A percentile compares a stretch with the other conserved stretches of the same genome.
Conservation (phyloP, 2,797 vertebrate species). For the Malurus leucopterus region DNA sequence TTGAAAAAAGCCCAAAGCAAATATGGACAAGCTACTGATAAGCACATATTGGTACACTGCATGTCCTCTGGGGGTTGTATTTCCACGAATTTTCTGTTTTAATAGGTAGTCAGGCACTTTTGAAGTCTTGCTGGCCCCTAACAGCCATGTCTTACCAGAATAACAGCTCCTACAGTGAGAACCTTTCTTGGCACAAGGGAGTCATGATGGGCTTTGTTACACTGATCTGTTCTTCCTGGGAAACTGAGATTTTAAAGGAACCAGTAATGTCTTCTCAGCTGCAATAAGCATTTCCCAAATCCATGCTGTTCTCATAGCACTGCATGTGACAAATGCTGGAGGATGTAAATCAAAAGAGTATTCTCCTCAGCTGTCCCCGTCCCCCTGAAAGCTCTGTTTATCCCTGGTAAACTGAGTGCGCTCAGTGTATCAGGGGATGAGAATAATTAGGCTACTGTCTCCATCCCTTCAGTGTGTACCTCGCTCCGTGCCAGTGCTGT, state of each 20-base stretch:
- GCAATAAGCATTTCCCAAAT: not conserved
- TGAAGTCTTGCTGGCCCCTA: not conserved
- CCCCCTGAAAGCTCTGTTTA: slow-evolving; percentile 42
- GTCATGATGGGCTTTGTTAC: not conserved
- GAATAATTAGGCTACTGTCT: slow-evolving; percentile 39
- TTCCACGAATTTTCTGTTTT: not conserved
- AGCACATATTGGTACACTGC: not conserved
- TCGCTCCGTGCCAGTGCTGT: slow-evolving; percentile 2
- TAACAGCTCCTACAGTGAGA: not conserved
- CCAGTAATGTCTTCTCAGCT: not conserved
- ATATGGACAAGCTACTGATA: not conserved
- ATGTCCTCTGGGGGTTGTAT: not conserved
- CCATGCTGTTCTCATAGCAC: not conserved
- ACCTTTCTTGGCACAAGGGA: not conserved
- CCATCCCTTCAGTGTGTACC: not conserved
- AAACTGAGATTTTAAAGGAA: not conserved
- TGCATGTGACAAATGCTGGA: not conserved
- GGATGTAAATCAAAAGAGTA: slow-evolving; percentile 31
- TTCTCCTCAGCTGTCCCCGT: slow-evolving; percentile 21
- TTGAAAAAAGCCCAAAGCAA: not conserved
- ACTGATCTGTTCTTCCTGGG: not conserved
- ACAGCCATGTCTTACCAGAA: not conserved
- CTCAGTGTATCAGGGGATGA: not conserved
- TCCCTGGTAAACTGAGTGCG: slow-evolving; percentile 11
- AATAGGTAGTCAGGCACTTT: not conserved